Evolutionary conservation across 2,797 vertebrate genomes (phyloP).

Genomic region (Lacerta viridis): DNA sequence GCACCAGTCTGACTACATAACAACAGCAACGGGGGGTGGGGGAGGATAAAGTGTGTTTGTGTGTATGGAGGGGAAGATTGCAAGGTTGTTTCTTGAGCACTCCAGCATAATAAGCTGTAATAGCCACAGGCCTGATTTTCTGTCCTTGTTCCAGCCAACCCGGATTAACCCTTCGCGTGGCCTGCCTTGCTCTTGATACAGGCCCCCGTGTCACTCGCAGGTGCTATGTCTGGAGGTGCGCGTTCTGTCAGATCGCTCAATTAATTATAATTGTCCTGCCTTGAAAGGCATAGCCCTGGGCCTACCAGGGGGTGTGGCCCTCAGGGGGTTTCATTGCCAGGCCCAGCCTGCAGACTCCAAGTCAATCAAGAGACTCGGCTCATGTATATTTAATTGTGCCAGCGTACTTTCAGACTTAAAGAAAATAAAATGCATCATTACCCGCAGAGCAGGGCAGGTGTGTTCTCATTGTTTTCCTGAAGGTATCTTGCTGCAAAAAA

Average conservation of each 20-base stretch:
- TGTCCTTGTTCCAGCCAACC: constrained; percentile 74
- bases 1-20: constrained; percentile 42
- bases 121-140: constrained; percentile 76
- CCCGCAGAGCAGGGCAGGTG: not conserved
- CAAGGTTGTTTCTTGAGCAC: constrained; percentile 72
- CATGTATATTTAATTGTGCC: constrained; percentile 78
- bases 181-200: constrained; percentile 61
- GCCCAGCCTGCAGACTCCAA: constrained; percentile 67
- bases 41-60: constrained; percentile 22
- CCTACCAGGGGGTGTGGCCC: constrained; percentile 71
- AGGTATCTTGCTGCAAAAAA: not conserved
- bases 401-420: constrained; percentile 48
- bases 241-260: constrained; percentile 78
- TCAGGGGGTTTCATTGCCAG: constrained; percentile 78
- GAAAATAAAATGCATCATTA: not conserved
- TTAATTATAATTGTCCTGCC: constrained; percentile 79
- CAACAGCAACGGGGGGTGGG: constrained; percentile 1
- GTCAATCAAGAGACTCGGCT: constrained; percentile 73
- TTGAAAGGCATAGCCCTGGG: constrained; percentile 74
- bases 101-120: constrained; percentile 72
- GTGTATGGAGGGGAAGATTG: constrained; percentile 55
- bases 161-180: constrained; percentile 75
- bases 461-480: not conserved
- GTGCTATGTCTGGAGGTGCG: constrained; percentile 58
- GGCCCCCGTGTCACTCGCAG: constrained; percentile 64